Evolutionary conservation across 2,113 vertebrate species (phyloP).

Genomic region (Podarcis muralis): DNA sequence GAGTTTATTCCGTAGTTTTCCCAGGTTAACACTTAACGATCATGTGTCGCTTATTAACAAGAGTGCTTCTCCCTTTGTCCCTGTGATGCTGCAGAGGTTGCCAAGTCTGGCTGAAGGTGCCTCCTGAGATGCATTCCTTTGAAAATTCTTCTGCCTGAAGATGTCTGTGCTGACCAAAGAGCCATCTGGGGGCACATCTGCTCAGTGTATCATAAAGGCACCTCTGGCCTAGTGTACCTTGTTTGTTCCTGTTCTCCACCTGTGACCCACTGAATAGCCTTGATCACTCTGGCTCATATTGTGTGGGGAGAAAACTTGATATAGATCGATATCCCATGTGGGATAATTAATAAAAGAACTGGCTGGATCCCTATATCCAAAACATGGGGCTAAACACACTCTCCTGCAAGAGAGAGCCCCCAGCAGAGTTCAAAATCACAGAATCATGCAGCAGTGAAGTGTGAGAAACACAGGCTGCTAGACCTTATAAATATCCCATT

Average conservation of each 20-base stretch:
- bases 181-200: not conserved
- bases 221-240: not conserved
- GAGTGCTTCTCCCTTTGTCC: not conserved
- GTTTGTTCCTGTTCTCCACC: not conserved
- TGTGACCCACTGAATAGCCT: not conserved
- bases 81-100: not conserved
- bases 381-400: no score
- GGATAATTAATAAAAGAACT: no score
- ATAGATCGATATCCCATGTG: no score
- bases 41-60: not conserved
- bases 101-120: constrained; percentile 29
- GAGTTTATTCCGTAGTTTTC: constrained; percentile 53
- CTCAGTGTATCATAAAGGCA: not conserved
- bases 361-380: no score
- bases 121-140: constrained; percentile 15
- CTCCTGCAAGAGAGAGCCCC: no score
- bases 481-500: no score
- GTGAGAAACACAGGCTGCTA: no score
- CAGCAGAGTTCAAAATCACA: no score
- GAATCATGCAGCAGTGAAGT: no score
- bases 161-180: not conserved
- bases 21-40: constrained; percentile 1
- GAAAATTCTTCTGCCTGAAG: not conserved
- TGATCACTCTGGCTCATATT: not conserved
- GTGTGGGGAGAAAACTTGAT: no score